Conservation (phyloP, 2,888 invertebrate genomes). For the Andrena bicolor region DNA sequence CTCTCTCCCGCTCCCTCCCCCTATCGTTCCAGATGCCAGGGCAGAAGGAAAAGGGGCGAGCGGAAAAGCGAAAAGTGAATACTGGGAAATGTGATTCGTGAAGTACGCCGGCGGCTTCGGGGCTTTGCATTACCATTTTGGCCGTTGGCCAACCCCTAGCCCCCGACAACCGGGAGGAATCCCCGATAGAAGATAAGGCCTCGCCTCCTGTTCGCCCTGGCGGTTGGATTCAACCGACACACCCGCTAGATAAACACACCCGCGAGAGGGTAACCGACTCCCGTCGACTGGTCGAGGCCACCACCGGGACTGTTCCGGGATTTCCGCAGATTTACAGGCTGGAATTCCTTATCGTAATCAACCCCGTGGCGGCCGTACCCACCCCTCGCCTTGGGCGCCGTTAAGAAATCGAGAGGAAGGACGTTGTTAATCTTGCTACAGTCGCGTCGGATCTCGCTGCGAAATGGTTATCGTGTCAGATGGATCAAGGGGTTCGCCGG, state of each 20-base stretch:
- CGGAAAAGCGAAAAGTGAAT: conserved; percentile 78
- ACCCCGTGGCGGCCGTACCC: conserved; percentile 41
- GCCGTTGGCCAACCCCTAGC: conserved; percentile 73
- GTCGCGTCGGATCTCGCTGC: not conserved
- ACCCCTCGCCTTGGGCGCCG: conserved; percentile 12
- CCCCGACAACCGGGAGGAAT: conserved; percentile 72
- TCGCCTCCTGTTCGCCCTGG: conserved; percentile 53
- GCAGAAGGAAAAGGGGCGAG: conserved; percentile 58
- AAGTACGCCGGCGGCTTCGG: conserved; percentile 64
- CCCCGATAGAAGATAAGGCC: conserved; percentile 78
- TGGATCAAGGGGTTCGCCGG: too few relatives aligned
- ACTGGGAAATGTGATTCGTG: conserved; percentile 77
- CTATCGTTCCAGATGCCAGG: conserved; percentile 43
- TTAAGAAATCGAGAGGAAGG: conserved; percentile 51
- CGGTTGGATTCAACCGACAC: conserved; percentile 70
- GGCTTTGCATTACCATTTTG: conserved; percentile 81
- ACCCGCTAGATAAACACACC: conserved; percentile 78
- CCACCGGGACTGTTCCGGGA: conserved; percentile 52
- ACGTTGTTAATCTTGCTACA: conserved; percentile 47
- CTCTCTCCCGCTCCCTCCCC: conserved; percentile 15
- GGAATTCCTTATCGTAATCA: conserved; percentile 76
- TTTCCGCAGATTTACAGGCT: conserved; percentile 74
- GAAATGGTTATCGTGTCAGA: not conserved
- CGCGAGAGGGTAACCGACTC: conserved; percentile 59
- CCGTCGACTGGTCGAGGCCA: conserved; percentile 45